A percentile compares a stretch with the other conserved stretches of the same genome.
Conservation (phyloP, 2,113 vertebrate genomes). For the Phalacrocorax aristotelis region DNA sequence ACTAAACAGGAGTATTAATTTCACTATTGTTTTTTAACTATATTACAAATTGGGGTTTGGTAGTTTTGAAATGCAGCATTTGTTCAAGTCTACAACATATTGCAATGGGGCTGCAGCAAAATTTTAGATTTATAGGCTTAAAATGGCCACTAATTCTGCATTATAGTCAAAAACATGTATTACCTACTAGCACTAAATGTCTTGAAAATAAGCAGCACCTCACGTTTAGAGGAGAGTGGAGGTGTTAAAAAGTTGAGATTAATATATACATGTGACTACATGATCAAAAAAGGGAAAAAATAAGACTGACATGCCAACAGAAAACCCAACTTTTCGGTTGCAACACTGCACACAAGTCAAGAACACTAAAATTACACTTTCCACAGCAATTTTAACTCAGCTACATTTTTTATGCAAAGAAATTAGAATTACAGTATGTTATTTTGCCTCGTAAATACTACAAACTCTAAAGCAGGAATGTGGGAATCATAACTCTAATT, state of each 20-base stretch:
- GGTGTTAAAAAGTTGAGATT: neutral
- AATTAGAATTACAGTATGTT: neutral
- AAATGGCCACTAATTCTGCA: neutral
- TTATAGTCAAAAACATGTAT: neutral
- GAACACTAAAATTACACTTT: neutral
- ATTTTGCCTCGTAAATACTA: neutral
- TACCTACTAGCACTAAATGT: neutral
- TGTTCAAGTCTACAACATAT: neutral
- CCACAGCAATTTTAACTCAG: neutral
- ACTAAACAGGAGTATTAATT: neutral
- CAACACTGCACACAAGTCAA: neutral
- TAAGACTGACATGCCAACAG: neutral
- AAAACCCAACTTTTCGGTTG: neutral
- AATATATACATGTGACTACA: neutral
- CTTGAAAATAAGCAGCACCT: neutral
- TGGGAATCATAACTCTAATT: neutral
- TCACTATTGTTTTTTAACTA: neutral
- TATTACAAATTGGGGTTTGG: neutral
- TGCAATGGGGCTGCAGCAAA: neutral
- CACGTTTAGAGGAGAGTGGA: neutral
- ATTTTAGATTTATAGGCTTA: neutral
- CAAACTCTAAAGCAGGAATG: neutral
- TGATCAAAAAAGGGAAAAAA: neutral
- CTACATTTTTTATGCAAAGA: neutral
- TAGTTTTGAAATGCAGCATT: neutral